Evolutionary conservation across 1,140 invertebrate genomes (phyloP).

Genomic region (Drosophila ercepeae): DNA sequence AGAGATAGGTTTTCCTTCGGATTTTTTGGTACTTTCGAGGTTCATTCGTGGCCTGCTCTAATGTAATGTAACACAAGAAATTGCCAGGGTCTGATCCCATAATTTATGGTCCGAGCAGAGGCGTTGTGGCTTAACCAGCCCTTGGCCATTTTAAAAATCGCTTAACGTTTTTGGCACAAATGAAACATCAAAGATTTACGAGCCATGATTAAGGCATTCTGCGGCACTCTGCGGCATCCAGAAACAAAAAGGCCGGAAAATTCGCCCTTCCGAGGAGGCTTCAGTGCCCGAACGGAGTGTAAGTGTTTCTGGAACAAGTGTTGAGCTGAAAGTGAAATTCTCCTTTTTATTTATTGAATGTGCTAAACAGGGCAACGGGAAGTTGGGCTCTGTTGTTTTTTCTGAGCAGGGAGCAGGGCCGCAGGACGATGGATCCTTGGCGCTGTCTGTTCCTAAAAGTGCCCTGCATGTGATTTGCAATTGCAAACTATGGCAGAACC

Average conservation of each 20-base stretch:
- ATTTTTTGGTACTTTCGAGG: neutral
- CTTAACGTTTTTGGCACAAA: constrained; percentile 75
- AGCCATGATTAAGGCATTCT: constrained; percentile 80
- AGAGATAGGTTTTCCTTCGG: neutral
- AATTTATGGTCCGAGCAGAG: constrained; percentile 63
- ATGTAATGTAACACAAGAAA: constrained; percentile 46
- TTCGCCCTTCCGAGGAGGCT: constrained; percentile 6
- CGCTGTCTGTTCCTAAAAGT: neutral
- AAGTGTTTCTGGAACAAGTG: constrained; percentile 59
- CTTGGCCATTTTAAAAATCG: constrained; percentile 69
- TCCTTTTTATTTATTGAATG: constrained; percentile 65
- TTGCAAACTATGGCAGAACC: neutral
- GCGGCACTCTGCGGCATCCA: constrained; percentile 23
- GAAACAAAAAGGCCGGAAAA: constrained; percentile 55
- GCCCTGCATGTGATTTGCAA: neutral
- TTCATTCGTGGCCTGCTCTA: constrained; percentile 7
- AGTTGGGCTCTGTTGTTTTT: neutral
- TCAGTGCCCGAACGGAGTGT: constrained; percentile 32
- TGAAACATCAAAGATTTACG: constrained; percentile 83
- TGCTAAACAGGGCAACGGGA: constrained; percentile 14
- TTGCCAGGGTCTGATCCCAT: constrained; percentile 57
- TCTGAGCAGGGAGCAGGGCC: too few species aligned
- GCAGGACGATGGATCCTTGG: neutral
- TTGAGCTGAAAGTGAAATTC: constrained; percentile 62
- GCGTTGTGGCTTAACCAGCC: constrained; percentile 30